Evolutionary conservation across 1,140 invertebrate genomes (phyloP), one percentile per base, ranked within the genome.

Genomic region (Gonatopus flavifemur): DNA sequence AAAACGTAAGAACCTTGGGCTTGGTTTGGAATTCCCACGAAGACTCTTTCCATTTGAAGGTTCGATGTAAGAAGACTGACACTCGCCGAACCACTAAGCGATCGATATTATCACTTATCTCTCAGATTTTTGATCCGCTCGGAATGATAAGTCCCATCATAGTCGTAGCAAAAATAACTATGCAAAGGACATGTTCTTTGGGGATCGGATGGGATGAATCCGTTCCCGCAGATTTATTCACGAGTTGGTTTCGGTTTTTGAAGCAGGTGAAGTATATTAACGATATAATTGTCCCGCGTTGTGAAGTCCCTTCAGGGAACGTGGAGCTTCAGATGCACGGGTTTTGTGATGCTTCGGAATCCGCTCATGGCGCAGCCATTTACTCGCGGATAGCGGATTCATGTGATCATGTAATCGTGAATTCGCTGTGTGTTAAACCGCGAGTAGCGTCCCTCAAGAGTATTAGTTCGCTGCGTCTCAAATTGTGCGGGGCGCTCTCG

Each of bases 371-470:
- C 6, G 25, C 25, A 7, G 6, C 6, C 25, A 28, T 28, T 28
- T 28, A 28, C 12, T 28, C 12, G 25, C 25, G 25, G 6, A 28
- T 12, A 28, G 25, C 12, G 25, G 12, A 28, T 28, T 6, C 25
- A 12, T 7, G 6, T 6, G 12, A 28, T 28, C 6, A 28, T 28
- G 25, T 28, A 12, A 12, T 28, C 6, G 12, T 12, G 6, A 28
- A 6, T 28, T 12, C 12, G 12, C 6, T 28, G 6, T 6, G 6
- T 28, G 6, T 12, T 28, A 28, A 28, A 28, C 6, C 25, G 6
- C 6, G 42, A 13, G 49, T 55, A 2, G 35, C 53, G 3, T 42
- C 53, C 2, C n/a, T 28, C 12, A 28, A 28, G 25, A 12, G 25
- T 28, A 7, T 28, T 6, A n/a, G n/a, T n/a, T n/a, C n/a, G n/a